Evolutionary conservation across 2,113 vertebrate genomes (phyloP).

Genomic region (Dendrocopos noguchii): DNA sequence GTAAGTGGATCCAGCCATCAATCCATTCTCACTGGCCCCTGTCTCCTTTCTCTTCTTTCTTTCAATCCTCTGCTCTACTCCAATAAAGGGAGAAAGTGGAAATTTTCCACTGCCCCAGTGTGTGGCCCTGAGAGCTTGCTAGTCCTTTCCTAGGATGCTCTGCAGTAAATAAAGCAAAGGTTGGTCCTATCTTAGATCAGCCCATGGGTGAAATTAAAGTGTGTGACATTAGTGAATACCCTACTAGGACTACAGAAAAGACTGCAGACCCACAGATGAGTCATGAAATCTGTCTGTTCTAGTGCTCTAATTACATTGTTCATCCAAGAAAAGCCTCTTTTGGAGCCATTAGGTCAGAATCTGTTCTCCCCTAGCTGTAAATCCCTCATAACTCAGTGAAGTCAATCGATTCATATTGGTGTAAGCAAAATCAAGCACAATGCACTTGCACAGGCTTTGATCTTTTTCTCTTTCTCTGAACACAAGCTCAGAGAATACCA

Average conservation of each 20-base stretch:
- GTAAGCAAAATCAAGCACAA: conserved; percentile 53
- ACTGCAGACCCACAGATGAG: conserved; percentile 63
- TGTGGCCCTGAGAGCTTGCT: neutral
- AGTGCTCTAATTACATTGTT: conserved; percentile 69
- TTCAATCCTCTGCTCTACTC: neutral
- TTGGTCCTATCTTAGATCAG: conserved; percentile 35
- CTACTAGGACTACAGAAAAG: conserved; percentile 46
- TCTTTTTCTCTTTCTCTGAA: conserved; percentile 26
- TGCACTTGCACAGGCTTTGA: conserved; percentile 41
- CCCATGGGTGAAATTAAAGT: conserved; percentile 25
- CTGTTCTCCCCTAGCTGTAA: conserved; percentile 53
- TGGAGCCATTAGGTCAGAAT: conserved; percentile 61
- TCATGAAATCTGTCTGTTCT: conserved; percentile 48
- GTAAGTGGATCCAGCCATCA: neutral
- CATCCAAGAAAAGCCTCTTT: conserved; percentile 57
- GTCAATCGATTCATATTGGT: conserved; percentile 63
- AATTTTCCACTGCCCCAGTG: neutral
- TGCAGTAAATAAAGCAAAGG: conserved; percentile 2
- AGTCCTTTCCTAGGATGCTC: neutral
- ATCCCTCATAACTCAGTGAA: conserved; percentile 57
- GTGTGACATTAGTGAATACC: conserved; percentile 46
- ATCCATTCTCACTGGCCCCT: neutral
- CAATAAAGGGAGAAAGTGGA: neutral
- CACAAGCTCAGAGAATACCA: conserved; percentile 17
- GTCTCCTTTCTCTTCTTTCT: neutral